phyloP scores from a whole-genome alignment of 2,113 vertebrate species.

The Danionella cerebrum region DNA sequence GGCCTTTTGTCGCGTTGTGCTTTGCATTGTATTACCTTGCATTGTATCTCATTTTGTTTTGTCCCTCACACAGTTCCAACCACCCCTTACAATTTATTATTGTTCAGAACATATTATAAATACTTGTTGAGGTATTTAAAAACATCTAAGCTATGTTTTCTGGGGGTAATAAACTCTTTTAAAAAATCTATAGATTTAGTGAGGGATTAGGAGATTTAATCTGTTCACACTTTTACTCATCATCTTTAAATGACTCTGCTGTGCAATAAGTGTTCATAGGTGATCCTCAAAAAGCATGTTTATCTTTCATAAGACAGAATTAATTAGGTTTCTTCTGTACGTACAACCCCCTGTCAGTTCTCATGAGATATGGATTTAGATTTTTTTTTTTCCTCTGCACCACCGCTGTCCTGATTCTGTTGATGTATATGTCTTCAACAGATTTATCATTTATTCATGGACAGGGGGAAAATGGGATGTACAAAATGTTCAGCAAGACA shows the following conservation, averaged over 20 bases:
- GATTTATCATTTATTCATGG: conserved; percentile 22
- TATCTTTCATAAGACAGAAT: conserved; percentile 6
- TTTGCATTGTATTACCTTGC: too few species aligned
- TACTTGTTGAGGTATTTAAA: too few species aligned
- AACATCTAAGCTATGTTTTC: too few species aligned
- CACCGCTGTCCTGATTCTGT: neutral
- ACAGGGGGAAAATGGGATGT: neutral
- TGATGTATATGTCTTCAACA: conserved; percentile 17
- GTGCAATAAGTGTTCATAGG: neutral
- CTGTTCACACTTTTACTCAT: neutral
- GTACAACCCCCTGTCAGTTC: neutral
- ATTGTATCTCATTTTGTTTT: too few species aligned
- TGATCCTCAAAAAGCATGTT: conserved; percentile 2
- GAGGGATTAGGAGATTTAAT: neutral
- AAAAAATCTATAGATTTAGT: neutral
- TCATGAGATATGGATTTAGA: neutral
- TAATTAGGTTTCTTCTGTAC: neutral
- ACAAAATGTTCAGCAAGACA: conserved; percentile 28
- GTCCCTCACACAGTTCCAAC: too few species aligned
- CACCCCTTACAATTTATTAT: too few species aligned
- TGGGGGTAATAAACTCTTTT: neutral
- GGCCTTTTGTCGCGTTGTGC: too few species aligned
- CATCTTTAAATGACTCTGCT: conserved; percentile 3
- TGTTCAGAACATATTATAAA: too few species aligned
- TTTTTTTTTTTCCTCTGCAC: neutral